Base-by-base conservation (phyloP, 2,113 vertebrate species). In the Camelus dromedarius region DNA sequence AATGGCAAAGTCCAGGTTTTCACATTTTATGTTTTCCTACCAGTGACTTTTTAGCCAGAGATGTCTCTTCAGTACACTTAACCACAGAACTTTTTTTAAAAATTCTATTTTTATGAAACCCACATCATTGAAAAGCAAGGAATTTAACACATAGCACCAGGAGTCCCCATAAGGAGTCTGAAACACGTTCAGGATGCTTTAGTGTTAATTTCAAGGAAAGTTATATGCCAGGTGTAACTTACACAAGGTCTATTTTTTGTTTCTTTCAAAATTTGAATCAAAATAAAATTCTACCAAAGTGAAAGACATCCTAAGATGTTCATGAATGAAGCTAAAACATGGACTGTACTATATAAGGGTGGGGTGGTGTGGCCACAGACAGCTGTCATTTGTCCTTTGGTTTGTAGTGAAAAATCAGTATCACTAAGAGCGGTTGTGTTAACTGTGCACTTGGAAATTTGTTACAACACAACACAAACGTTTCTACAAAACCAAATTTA, bases 401-500 rank as follows among this genome's bases (percentile, higher is more conserved):
- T 64, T 56, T 88, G 75, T 32, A n/a, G 60, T 19, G 84, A 80
- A 83, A 83, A 93, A 48, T 22, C 20, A 8, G 46, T 38, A 42
- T 42, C 28, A 76, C 38, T 4, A 77, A 87, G 64, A 96, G 1
- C 18, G 58, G 52, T 76, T 38, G 52, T 80, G 92, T 85, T 62
- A 95, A 82, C 22, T 88, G 97, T 30, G 94, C 67, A 94, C 97
- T 97, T 83, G 5, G 8, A 96, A n/a, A 96, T 96, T 69, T 72
- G 91, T 97, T 97, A 98, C 93, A 98, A 97, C 97, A 96, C 97
- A 97, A 98, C 97, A 98, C 98, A 98, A 97, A 88, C 15, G 67
- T 98, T 99, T 98, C 98, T 99, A 98, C 98, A 98, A 99, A 99
- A 98, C 97, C 98, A 98, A 98, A 99, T 99, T 98, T 98, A 98